Conservation (phyloP, 2,888 invertebrate species). For the Drosophila hamatofila region DNA sequence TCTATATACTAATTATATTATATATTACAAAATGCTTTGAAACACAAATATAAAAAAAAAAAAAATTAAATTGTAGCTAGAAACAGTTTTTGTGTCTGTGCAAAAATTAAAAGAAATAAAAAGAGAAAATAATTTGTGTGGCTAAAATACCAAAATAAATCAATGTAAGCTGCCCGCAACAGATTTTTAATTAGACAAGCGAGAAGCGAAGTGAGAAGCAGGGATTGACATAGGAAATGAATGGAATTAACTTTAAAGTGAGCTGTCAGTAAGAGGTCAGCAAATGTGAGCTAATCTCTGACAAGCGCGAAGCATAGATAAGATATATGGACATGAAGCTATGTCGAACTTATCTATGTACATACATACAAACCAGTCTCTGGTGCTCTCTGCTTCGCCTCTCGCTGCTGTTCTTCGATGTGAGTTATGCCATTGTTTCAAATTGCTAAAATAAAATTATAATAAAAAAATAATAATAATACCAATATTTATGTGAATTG, state of each 20-base stretch:
- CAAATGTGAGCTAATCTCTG: no score
- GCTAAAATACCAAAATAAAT: constrained; percentile 38
- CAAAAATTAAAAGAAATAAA: constrained; percentile 13
- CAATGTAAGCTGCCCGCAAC: constrained; percentile 35
- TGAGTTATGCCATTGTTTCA: constrained; percentile 26
- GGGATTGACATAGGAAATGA: not conserved
- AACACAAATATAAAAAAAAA: constrained; percentile 8
- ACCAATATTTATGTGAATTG: constrained; percentile 68
- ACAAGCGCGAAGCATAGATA: not conserved
- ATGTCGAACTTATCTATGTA: not conserved
- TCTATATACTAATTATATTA: constrained; percentile 36
- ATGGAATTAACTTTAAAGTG: not conserved
- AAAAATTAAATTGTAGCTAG: constrained; percentile 40
- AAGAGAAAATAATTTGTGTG: constrained; percentile 16
- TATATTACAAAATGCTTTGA: constrained; percentile 37
- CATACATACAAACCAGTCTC: no score
- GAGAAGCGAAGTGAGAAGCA: not conserved
- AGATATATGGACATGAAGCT: not conserved
- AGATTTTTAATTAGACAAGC: not conserved
- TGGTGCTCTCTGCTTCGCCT: not conserved
- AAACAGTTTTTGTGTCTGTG: constrained; percentile 43
- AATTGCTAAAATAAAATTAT: constrained; percentile 27
- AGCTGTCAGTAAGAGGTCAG: no score
- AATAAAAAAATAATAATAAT: not conserved
- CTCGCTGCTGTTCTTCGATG: constrained; percentile 8